phyloP scores from a whole-genome alignment of 64 coral and sea anemone genomes.

The Porites australiensis region DNA sequence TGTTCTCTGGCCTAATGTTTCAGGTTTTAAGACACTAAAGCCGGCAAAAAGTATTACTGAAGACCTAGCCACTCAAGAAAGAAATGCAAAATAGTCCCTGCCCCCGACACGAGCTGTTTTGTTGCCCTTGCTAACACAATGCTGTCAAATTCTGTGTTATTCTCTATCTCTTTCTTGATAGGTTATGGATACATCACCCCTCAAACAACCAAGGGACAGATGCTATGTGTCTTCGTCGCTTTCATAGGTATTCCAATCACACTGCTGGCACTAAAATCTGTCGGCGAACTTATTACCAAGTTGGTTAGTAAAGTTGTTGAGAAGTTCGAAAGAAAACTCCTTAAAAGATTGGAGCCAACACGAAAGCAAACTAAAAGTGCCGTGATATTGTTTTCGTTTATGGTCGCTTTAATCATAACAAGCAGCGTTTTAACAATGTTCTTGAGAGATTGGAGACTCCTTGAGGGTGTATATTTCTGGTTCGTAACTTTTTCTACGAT shows the following conservation, averaged over 20 bases:
- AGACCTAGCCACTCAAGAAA: too few relatives aligned
- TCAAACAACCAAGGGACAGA: conserved; percentile 57
- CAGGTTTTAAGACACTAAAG: too few relatives aligned
- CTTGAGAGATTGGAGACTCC: too few relatives aligned
- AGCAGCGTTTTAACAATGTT: too few relatives aligned
- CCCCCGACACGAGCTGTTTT: too few relatives aligned
- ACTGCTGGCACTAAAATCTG: conserved; percentile 38
- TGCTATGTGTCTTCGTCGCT: conserved; percentile 52
- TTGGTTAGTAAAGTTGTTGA: conserved; percentile 8
- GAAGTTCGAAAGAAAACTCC: conserved; percentile 24
- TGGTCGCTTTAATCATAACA: too few relatives aligned
- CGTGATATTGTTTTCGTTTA: too few relatives aligned
- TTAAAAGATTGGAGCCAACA: conserved; percentile 16
- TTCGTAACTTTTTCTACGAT: conserved; percentile 85
- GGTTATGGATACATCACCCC: conserved; percentile 71
- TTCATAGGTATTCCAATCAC: conserved; percentile 51
- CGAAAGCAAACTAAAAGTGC: conserved; percentile 5
- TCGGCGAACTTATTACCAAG: conserved; percentile 48
- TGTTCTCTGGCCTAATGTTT: too few relatives aligned
- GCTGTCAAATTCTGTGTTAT: too few relatives aligned
- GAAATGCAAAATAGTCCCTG: too few relatives aligned
- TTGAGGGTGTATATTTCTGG: conserved; percentile 69
- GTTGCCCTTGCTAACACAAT: too few relatives aligned
- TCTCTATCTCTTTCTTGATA: not conserved
- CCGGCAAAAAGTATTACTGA: too few relatives aligned